Percentiles rank a stretch among this genome's conserved stretches.
Evolutionary conservation across 2,888 invertebrate species (phyloP).

Genomic region (Charanyca ferruginea): DNA sequence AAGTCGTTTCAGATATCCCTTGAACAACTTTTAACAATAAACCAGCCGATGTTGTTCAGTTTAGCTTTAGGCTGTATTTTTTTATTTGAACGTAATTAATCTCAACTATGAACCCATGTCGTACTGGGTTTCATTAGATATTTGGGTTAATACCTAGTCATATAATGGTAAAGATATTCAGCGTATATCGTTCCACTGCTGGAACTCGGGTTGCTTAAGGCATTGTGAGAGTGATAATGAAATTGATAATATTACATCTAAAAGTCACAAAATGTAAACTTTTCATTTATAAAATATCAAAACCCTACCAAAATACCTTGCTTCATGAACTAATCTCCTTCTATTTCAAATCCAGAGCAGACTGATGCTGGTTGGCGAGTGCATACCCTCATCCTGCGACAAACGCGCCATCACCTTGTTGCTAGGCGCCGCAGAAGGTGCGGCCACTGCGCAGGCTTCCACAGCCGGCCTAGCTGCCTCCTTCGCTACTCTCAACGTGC

Average conservation of each 20-base stretch:
- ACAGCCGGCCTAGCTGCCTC: constrained; percentile 81
- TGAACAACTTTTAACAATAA: constrained; percentile 21
- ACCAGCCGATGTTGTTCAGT: background rate
- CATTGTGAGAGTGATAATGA: too few species aligned
- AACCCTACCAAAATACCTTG: background rate
- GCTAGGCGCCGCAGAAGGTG: constrained; percentile 79
- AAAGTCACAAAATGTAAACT: background rate
- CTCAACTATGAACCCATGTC: background rate
- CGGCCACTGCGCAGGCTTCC: constrained; percentile 74
- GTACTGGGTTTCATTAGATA: background rate
- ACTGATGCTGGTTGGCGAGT: constrained; percentile 94
- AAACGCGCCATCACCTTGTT: constrained; percentile 87
- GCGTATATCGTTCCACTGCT: background rate
- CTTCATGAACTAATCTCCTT: background rate
- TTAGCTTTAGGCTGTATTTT: constrained; percentile 12
- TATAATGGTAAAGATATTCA: background rate
- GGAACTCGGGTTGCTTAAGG: too few species aligned
- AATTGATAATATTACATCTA: background rate
- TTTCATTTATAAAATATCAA: background rate
- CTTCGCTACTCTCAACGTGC: constrained; percentile 91
- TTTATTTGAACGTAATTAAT: constrained; percentile 30
- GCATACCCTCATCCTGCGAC: constrained; percentile 93
- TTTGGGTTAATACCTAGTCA: background rate
- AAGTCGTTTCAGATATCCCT: constrained; percentile 23
- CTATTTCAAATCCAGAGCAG: constrained; percentile 88